These are phyloP conservation scores for Macropus fuliginosus DNA, from an alignment of 2,797 vertebrate species.

Conservation along the genomic window DNA sequence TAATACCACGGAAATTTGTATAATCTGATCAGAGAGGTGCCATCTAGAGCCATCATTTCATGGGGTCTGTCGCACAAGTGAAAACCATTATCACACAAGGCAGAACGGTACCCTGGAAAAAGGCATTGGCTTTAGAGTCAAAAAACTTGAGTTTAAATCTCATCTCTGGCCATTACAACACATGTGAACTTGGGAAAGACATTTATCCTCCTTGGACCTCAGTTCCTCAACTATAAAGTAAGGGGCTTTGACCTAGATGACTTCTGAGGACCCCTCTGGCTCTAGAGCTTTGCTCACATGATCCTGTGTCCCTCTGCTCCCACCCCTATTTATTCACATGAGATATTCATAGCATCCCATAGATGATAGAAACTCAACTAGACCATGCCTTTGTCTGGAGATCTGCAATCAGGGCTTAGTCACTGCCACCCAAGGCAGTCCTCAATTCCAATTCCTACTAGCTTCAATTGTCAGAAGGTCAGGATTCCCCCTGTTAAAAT, in stretches of 20 bases:
- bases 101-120: background rate
- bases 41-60: background rate
- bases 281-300: no score
- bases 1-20: background rate
- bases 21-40: background rate
- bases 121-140: background rate
- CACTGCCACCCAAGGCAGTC: background rate
- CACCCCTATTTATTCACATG: background rate
- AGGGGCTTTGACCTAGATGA: background rate
- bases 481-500: background rate
- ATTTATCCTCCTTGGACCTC: background rate
- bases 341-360: background rate
- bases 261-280: background rate
- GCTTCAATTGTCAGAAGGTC: background rate
- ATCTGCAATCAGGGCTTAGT: no score
- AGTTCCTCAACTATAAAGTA: background rate
- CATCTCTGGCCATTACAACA: background rate
- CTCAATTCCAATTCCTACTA: background rate
- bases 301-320: background rate
- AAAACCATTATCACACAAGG: background rate
- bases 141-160: background rate
- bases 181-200: background rate
- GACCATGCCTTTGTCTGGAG: background rate
- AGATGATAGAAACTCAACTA: background rate
- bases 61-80: background rate